Base-by-base conservation (phyloP, 2,888 invertebrate genomes). In the Girardia tigrina region DNA sequence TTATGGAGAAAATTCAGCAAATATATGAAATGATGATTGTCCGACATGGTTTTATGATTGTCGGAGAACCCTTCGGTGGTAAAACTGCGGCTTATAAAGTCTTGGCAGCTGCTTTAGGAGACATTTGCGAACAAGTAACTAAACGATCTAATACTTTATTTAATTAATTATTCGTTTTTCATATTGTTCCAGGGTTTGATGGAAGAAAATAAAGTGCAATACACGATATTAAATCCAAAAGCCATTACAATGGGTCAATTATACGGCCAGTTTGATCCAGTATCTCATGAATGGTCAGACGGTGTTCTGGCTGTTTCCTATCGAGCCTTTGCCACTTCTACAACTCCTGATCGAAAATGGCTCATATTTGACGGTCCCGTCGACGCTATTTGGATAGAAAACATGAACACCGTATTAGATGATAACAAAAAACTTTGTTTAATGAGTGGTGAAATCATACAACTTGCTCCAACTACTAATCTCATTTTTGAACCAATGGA, bases 401-500 rank as follows among this genome's bases (percentile, higher is more conserved):
- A 84, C 81, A 84, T 84, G 84, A 85, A 85, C 80, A 85, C 84
- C n/a, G 85, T 85, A 70, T 79, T 85, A 73, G 85, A 85, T 78
- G 85, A 84, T 80, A 84, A 84, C 81, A 84, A 84, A 80, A 84
- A 84, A 76, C 81, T 83, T 26, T 94, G 94, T 81, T 87, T 95
- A 76, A 94, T 93, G 92, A 94, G 94, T 71, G 95, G 95, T 0
- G 94, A 95, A 87, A 93, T 94, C 78, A 92, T 95, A 80, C 86
- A 91, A 87, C 91, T 95, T 90, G 90, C 92, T 0, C 88, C 89
- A 80, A 89, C 89, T 80, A 94, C 94, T 90, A 94, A 92, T 83
- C 87, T 95, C 84, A 90, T 95, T 80, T 94, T 92, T 83, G 95
- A 95, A 83, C 90, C 93, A 0, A 91, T 91, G 26, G 92, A 94